These are phyloP conservation scores for Sebastes kiyomatsui DNA, from an alignment of 2,797 vertebrate species.

Conservation along the genomic window DNA sequence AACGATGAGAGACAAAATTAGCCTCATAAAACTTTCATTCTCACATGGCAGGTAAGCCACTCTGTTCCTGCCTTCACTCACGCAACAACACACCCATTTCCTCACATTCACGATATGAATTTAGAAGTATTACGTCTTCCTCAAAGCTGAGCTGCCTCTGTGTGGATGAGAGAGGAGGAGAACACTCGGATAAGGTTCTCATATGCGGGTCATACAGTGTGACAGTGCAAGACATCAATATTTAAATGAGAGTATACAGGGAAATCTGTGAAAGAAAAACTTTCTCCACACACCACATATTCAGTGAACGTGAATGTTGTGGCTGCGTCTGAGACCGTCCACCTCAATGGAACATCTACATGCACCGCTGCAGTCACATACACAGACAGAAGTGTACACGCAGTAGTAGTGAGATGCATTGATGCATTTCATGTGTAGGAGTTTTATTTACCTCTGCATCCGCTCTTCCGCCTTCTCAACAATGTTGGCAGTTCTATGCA, in stretches of 20 bases:
- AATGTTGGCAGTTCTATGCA: background rate
- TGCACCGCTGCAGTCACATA: conserved; percentile 15
- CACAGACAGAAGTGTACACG: conserved; percentile 6
- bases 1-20: too few relatives aligned
- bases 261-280: conserved; percentile 1
- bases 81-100: conserved; percentile 4
- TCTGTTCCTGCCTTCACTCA: conserved; percentile 12
- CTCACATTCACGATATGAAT: conserved; percentile 4
- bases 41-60: conserved; percentile 30
- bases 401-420: conserved; percentile 4
- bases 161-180: background rate
- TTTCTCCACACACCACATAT: background rate
- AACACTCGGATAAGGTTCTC: background rate
- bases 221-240: conserved; percentile 35
- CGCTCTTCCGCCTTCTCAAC: background rate
- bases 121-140: background rate
- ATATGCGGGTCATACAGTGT: background rate
- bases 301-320: conserved; percentile 16
- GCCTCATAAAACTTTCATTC: conserved; percentile 60
- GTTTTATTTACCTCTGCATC: conserved; percentile 45
- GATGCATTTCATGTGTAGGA: conserved; percentile 51
- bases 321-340: background rate
- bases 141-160: background rate
- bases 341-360: conserved; percentile 17
- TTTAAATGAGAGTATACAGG: conserved; percentile 21